These are phyloP conservation scores for Trichomycterus rosablanca DNA, from an alignment of 2,113 vertebrate genomes.

Conservation along the genomic window DNA sequence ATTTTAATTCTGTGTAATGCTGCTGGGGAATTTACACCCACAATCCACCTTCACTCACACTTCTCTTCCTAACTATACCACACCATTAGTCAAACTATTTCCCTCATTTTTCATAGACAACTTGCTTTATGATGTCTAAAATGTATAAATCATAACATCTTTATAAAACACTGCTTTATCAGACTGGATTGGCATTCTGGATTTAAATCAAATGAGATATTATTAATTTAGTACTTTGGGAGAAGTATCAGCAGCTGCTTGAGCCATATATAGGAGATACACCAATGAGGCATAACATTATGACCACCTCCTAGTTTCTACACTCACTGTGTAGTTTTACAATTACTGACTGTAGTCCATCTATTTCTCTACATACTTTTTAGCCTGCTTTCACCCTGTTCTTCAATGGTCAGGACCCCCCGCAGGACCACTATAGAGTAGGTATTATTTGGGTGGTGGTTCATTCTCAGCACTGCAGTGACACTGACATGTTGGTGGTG, in stretches of 20 bases:
- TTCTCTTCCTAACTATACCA: neutral
- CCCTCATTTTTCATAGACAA: neutral
- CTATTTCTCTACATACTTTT: no score
- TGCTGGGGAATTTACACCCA: neutral
- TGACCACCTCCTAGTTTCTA: no score
- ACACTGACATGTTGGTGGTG: no score
- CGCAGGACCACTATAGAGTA: no score
- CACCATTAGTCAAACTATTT: neutral
- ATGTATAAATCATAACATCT: neutral
- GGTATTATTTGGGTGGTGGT: no score
- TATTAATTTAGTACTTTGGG: slow-evolving; percentile 15
- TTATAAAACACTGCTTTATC: neutral
- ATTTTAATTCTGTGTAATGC: neutral
- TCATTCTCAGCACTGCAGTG: no score
- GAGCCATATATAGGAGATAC: no score
- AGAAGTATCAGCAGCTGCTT: slow-evolving; percentile 14
- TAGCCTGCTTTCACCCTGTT: no score
- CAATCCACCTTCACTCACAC: neutral
- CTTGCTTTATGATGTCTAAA: neutral
- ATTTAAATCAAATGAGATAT: slow-evolving; percentile 6
- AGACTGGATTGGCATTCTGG: neutral
- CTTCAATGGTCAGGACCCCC: no score
- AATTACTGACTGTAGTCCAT: no score
- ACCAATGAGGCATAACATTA: no score
- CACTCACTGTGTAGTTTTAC: no score